Evolutionary conservation across 1,140 invertebrate species (phyloP), one percentile per base, ranked within the genome.

Genomic region (Battus philenor): DNA sequence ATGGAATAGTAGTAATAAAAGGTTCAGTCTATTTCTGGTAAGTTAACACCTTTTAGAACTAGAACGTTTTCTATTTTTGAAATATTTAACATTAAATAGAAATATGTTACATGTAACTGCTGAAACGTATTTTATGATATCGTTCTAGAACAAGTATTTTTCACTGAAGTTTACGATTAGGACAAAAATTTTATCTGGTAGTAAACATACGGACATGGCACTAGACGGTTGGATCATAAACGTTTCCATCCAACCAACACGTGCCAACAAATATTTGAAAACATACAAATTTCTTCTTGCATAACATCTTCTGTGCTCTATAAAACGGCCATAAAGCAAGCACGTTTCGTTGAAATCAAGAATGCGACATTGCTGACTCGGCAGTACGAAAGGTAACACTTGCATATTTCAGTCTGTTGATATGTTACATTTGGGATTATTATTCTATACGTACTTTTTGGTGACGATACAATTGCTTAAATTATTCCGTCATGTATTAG

Each of bases 321-420:
- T 59, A 59, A 59, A 55, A 56, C 33, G 32, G 53, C 38, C 44
- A 34, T 59, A 59, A 59, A 59, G 46, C 17, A 36, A 16, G n/a
- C 9, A 18, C 47, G 39, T 47, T 57, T 24, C 41, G 36, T 44
- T 24, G 38, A 41, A 57, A 48, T 57, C 41, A 32, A 36, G 31
- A 33, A 53, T 38, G 41, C 17, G 3, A 36, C 10, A 17, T 20
- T 36, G 17, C 17, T 4, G 11, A 9, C 32, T 34, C 16, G 17
- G 33, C 6, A 20, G 6, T 20, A 20, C 9, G 15, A 10, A 11
- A 22, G 15, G 4, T 11, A 20, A 36, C 33, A 15, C 10, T n/a
- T n/a, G n/a, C n/a, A n/a, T n/a, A n/a, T n/a, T n/a, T n/a, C n/a
- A n/a, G n/a, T n/a, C n/a, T n/a, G n/a, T n/a, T n/a, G n/a, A n/a